These are phyloP conservation scores for Xenopus borealis DNA, from an alignment of 2,113 vertebrate species.

Conservation along the genomic window DNA sequence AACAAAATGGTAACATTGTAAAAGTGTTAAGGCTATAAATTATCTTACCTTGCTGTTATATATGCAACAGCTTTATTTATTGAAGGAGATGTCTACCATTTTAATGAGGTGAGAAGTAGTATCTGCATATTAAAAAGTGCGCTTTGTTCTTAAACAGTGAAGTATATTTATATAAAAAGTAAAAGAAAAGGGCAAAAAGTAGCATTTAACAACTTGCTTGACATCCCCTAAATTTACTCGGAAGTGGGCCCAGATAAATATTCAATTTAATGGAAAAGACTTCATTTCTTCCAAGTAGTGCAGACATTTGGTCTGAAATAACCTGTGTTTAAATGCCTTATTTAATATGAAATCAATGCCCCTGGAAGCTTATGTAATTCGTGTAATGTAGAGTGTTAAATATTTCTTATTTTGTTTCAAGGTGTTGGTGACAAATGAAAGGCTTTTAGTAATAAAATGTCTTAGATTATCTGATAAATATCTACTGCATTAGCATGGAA, in stretches of 20 bases:
- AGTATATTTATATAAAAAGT: background rate
- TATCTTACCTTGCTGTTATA: slow-evolving; percentile 36
- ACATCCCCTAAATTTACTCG: slow-evolving; percentile 4
- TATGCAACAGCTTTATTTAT: slow-evolving; percentile 32
- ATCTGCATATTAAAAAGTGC: slow-evolving; percentile 34
- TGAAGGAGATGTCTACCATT: slow-evolving; percentile 30
- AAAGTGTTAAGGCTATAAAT: slow-evolving; percentile 42
- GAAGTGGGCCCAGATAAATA: slow-evolving; percentile 6
- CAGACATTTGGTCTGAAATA: background rate
- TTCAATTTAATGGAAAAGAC: slow-evolving; percentile 14
- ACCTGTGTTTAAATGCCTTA: background rate
- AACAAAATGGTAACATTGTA: slow-evolving; percentile 42
- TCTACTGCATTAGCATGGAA: background rate
- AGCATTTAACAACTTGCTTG: slow-evolving; percentile 24
- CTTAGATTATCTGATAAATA: background rate
- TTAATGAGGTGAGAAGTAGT: slow-evolving; percentile 33
- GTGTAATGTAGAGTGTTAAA: background rate
- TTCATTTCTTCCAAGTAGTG: slow-evolving; percentile 2
- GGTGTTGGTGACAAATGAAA: background rate
- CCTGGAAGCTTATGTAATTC: background rate
- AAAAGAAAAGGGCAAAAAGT: slow-evolving; percentile 1
- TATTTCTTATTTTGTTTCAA: background rate
- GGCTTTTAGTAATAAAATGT: background rate
- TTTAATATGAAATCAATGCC: slow-evolving; percentile 2
- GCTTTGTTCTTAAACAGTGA: slow-evolving; percentile 32